Evolutionary conservation across 2,797 vertebrate genomes (phyloP).

Genomic region (Macrochelys suwanniensis): DNA sequence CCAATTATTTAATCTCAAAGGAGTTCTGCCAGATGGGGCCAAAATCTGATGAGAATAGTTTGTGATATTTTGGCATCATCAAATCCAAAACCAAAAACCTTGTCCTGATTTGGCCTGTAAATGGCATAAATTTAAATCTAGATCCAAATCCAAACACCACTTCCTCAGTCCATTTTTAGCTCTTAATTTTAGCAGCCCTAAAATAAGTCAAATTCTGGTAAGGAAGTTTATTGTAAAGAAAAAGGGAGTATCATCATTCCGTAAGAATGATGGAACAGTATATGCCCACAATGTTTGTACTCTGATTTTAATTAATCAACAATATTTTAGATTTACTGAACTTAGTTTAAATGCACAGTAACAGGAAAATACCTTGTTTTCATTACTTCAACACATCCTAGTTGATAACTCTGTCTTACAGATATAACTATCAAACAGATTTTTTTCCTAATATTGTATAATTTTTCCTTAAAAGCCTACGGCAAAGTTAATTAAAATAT

Average conservation of each 20-base stretch:
- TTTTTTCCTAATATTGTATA: background rate
- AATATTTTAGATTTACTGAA: background rate
- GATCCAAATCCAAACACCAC: background rate
- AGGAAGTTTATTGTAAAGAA: background rate
- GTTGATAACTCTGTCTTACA: slow-evolving; percentile 8
- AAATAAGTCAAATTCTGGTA: background rate
- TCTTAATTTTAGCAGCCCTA: background rate
- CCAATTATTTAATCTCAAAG: background rate
- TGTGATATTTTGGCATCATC: background rate
- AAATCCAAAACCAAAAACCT: background rate
- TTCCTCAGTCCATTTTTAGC: rapidly evolving
- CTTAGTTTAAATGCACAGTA: background rate
- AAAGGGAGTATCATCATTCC: background rate
- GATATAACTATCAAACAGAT: background rate
- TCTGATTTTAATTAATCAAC: background rate
- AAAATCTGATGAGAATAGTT: background rate
- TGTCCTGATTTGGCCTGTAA: background rate
- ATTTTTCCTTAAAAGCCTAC: slow-evolving; percentile 20
- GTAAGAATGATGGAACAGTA: background rate
- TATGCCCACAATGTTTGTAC: background rate
- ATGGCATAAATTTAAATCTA: background rate
- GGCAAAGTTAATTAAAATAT: slow-evolving; percentile 42
- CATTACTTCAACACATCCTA: slow-evolving; percentile 15
- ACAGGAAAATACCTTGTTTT: background rate
- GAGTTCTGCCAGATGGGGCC: background rate